These are phyloP conservation scores for Syrrhaptes paradoxus DNA, from an alignment of 2,113 vertebrate species.

Conservation along the genomic window DNA sequence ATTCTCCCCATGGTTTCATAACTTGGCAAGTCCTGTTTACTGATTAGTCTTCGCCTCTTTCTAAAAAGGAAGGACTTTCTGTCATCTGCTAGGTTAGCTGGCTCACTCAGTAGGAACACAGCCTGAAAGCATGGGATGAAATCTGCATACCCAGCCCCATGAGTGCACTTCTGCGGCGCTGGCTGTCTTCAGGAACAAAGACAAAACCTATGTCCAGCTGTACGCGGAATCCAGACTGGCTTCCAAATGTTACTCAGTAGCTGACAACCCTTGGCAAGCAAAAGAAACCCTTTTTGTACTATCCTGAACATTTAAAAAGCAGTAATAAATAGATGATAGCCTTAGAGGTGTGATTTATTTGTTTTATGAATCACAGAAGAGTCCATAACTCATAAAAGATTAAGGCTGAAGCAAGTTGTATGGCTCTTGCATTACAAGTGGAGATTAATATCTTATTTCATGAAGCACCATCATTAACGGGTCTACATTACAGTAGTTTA, in stretches of 20 bases:
- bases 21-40: neutral
- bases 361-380: conserved; percentile 81
- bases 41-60: neutral
- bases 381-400: conserved; percentile 76
- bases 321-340: conserved; percentile 77
- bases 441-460: conserved; percentile 80
- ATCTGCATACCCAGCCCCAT: neutral
- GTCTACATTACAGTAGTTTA: conserved; percentile 65
- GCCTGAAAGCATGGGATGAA: neutral
- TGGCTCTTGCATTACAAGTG: conserved; percentile 65
- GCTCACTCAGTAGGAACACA: neutral
- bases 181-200: neutral
- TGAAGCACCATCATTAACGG: conserved; percentile 66
- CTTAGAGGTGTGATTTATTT: conserved; percentile 79
- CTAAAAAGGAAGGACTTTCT: neutral
- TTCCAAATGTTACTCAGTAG: conserved; percentile 46
- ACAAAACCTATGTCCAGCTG: neutral
- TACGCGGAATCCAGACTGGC: neutral
- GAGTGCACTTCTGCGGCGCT: neutral
- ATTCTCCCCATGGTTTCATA: neutral
- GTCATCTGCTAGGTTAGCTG: neutral
- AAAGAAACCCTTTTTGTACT: conserved; percentile 9
- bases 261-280: conserved; percentile 3
- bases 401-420: conserved; percentile 72
- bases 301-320: conserved; percentile 65